phyloP scores from a whole-genome alignment of 2,797 vertebrate species.

The Typhlichthys eigenmanni region DNA sequence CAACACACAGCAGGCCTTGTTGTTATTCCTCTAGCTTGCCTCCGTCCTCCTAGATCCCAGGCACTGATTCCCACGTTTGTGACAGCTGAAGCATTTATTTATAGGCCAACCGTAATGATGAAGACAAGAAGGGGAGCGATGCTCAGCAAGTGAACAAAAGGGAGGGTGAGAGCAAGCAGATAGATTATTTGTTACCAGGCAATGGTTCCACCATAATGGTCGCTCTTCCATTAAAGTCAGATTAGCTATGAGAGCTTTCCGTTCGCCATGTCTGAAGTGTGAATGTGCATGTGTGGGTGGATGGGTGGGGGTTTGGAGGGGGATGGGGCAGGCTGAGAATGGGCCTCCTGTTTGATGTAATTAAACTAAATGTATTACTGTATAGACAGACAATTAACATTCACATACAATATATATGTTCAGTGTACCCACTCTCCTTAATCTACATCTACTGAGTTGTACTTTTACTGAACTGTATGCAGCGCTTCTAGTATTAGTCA shows the following conservation, averaged over 20 bases:
- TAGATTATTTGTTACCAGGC: slow-evolving; percentile 42
- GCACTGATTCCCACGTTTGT: slow-evolving; percentile 32
- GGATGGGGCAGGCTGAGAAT: not conserved
- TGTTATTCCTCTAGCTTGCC: slow-evolving; percentile 44
- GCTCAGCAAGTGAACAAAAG: slow-evolving; percentile 13
- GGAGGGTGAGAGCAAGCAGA: slow-evolving; percentile 7
- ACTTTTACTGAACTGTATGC: slow-evolving; percentile 5
- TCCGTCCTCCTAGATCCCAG: slow-evolving; percentile 25
- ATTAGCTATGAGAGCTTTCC: slow-evolving; percentile 41
- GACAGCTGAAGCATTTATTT: slow-evolving; percentile 64
- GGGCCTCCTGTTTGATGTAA: slow-evolving; percentile 14
- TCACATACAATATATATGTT: no score
- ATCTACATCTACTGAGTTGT: not conserved
- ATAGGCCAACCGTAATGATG: slow-evolving; percentile 60
- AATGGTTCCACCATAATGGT: slow-evolving; percentile 44
- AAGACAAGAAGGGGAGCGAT: slow-evolving; percentile 21
- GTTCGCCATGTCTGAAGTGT: slow-evolving; percentile 26
- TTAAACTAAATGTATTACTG: no score
- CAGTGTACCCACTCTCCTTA: no score
- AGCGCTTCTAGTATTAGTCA: not conserved
- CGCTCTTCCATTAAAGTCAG: slow-evolving; percentile 45
- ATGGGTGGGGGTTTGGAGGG: not conserved
- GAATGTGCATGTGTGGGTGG: not conserved
- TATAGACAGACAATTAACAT: no score
- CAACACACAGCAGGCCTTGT: slow-evolving; percentile 24